Conservation (phyloP, 1,140 invertebrate species). For the Drosophila repletoides region DNA sequence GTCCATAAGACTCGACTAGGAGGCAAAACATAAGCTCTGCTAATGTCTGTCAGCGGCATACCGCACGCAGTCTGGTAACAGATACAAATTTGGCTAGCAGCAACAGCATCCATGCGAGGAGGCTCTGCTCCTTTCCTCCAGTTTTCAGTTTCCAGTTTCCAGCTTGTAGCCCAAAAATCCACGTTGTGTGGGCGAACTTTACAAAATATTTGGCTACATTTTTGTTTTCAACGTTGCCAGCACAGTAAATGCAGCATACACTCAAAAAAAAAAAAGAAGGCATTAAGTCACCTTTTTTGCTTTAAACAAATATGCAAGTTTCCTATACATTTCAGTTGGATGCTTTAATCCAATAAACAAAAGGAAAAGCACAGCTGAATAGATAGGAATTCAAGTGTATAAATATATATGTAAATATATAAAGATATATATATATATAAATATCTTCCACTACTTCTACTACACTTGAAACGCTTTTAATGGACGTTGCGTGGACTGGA, state of each 20-base stretch:
- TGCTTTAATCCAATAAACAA: too few relatives aligned
- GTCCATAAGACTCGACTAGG: not conserved
- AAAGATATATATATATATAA: not conserved
- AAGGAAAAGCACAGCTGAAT: too few relatives aligned
- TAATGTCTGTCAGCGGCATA: slow-evolving; percentile 63
- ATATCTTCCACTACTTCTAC: slow-evolving; percentile 8
- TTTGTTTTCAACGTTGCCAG: slow-evolving; percentile 12
- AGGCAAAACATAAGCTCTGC: slow-evolving; percentile 49
- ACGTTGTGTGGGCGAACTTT: slow-evolving; percentile 30
- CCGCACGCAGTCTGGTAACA: slow-evolving; percentile 50
- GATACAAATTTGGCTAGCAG: slow-evolving; percentile 54
- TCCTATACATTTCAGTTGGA: too few relatives aligned
- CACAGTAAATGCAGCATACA: not conserved
- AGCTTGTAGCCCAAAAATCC: slow-evolving; percentile 14
- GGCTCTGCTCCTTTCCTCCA: too few relatives aligned
- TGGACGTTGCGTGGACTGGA: slow-evolving; percentile 2
- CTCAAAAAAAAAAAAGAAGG: too few relatives aligned
- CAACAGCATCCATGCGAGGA: slow-evolving; percentile 15
- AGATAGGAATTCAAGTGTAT: too few relatives aligned
- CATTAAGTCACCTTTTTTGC: too few relatives aligned
- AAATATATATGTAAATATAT: not conserved
- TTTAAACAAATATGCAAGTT: too few relatives aligned
- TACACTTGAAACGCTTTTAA: slow-evolving; percentile 10
- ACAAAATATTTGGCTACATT: slow-evolving; percentile 45
- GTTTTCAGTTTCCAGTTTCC: not conserved